Evolutionary conservation across 2,888 invertebrate genomes (phyloP), one percentile per base, ranked within the genome.

Genomic region (Leuctra nigra): DNA sequence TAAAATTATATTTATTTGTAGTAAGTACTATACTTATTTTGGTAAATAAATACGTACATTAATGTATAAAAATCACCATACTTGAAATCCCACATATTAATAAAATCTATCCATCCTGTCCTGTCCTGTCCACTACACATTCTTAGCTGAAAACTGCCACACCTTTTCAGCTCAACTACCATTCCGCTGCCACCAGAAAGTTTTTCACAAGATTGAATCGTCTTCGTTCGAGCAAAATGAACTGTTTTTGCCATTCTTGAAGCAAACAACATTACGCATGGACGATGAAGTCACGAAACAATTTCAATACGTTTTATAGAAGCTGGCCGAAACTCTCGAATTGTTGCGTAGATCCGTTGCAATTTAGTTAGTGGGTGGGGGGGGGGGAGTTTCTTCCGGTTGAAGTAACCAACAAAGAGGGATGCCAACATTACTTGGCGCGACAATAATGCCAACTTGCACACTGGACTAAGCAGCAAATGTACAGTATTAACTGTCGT

Each of bases 261-360:
- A 7, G 11, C 11, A 29, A 6, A 29, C 29, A 29, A 29, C 11
- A 29, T 29, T 29, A 29, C 29, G 13, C 33, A 20, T 22, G 36
- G 35, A 16, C 33, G 53, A 46, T 52, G 53, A 55, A 58, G 53
- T 58, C 46, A 39, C 14, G 16, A 41, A 58, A 55, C 58, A 55
- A 58, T 58, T 58, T 53, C 58, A 55, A 58, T 55, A 55, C 53
- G 54, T 54, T 54, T 39, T 29, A 29, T n/a, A n/a, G n/a, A n/a
- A n/a, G n/a, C n/a, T n/a, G n/a, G 25, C 29, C 29, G 25, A 16
- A 39, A 54, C 25, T 35, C 44, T 35, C n/a, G 50, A 50, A 50
- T 50, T 50, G 50, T 50, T 50, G 50, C 35, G 50, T 50, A 50
- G 33, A 50, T 50, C 50, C 50, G 22, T 50, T 50, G 35, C 35